Evolutionary conservation across 1,140 invertebrate genomes (phyloP).

Genomic region (Microvelia longipes): DNA sequence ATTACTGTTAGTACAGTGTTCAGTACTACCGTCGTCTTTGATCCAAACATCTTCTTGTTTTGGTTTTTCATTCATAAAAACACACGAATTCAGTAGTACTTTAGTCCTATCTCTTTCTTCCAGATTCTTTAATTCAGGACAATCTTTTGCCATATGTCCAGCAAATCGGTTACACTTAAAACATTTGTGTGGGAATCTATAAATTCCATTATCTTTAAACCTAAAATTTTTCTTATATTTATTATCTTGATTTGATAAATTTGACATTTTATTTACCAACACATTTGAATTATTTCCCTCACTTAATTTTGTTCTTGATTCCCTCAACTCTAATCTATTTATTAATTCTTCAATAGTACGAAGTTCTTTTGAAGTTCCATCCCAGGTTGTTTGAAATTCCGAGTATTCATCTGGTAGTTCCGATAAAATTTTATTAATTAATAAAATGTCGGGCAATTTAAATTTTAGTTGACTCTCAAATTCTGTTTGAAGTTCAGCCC

Average conservation of each 20-base stretch:
- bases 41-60: too few species aligned
- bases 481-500: not conserved
- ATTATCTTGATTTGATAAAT: not conserved
- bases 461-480: not conserved
- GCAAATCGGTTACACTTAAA: too few species aligned
- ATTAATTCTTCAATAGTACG: not conserved
- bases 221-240: not conserved
- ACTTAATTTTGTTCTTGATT: not conserved
- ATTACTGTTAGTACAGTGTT: too few species aligned
- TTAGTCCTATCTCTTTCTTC: too few species aligned
- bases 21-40: too few species aligned
- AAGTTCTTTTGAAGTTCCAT: not conserved
- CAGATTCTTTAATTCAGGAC: too few species aligned
- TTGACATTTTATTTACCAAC: not conserved
- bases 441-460: not conserved
- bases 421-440: not conserved
- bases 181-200: too few species aligned
- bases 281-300: not conserved
- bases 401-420: not conserved
- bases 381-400: not conserved
- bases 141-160: too few species aligned
- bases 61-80: too few species aligned
- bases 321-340: not conserved
- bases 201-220: not conserved
- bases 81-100: too few species aligned